These are phyloP conservation scores for Nezara viridula DNA, from an alignment of 2,888 invertebrate genomes.

Conservation along the genomic window DNA sequence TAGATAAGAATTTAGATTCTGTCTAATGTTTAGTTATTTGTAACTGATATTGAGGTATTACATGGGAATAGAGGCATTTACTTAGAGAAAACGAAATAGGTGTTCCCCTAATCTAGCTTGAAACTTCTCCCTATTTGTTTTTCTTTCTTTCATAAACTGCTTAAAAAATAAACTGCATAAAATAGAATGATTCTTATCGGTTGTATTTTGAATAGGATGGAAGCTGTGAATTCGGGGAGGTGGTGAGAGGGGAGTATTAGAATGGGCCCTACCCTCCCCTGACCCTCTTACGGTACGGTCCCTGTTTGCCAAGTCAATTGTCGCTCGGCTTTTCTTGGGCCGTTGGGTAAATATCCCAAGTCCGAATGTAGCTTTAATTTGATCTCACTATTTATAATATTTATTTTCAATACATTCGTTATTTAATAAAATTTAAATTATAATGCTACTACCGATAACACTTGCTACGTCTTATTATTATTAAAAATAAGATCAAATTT, in stretches of 20 bases:
- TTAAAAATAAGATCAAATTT: no score
- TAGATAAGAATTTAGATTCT: no score
- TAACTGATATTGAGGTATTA: no score
- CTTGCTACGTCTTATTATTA: no score
- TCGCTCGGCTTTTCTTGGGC: slow-evolving; percentile 21
- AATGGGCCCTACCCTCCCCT: not conserved
- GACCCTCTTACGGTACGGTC: slow-evolving; percentile 18
- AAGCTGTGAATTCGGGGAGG: not conserved
- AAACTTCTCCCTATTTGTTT: not conserved
- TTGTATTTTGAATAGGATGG: not conserved
- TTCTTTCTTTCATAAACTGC: not conserved
- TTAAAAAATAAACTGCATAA: no score
- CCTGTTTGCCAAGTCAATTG: slow-evolving; percentile 48
- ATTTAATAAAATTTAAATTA: no score
- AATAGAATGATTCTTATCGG: not conserved
- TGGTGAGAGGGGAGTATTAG: not conserved
- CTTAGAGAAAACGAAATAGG: no score
- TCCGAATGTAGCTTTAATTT: not conserved
- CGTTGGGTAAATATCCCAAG: not conserved
- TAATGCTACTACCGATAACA: no score
- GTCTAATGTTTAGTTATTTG: no score
- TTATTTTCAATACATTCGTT: not conserved
- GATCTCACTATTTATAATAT: not conserved
- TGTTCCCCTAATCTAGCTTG: no score
- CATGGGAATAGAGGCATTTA: no score